Base-by-base conservation (phyloP, 2,888 invertebrate genomes). In the Drosophila nr. fundita region DNA sequence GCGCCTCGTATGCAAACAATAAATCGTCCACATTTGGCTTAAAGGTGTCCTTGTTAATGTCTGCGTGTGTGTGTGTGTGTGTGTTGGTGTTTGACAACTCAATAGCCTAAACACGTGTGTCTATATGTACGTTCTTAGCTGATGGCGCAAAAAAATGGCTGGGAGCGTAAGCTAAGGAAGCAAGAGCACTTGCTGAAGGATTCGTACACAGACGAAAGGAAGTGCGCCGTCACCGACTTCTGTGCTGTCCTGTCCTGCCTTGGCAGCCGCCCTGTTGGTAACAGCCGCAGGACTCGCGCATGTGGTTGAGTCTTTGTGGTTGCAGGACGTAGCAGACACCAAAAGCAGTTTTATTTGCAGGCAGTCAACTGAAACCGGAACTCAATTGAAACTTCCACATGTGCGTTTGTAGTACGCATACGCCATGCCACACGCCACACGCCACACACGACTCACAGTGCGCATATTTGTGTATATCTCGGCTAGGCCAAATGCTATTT, bases 331-430 rank as follows among this genome's bases (percentile, higher is more conserved):
- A 49, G 42, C 52, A 60, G 73, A 54, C 53, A n/a, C 76, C 80
- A 68, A 87, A 80, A 79, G 70, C 83, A 75, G 78, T 80, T 84
- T 86, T 84, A 78, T 80, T 84, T 74, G 73, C 68, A 74, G 69
- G 66, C 68, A 73, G 53, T 53, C 71, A 74, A 68, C 66, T 74
- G 79, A 61, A 65, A 61, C 65, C 70, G 67, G 78, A 83, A 85
- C 88, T 85, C 82, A 86, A 88, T 88, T 86, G 88, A 69, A 82
- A 76, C 77, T 78, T 80, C 73, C 29, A 60, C 77, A 75, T 59
- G 68, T 42, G 69, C 74, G 59, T 53, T 57, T 66, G 52, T 48
- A 66, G 50, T 27, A 30, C 32, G 32, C 40, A 67, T 57, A 65
- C 59, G 59, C 15, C 50, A 78, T 34, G 36, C 52, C 27, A 5